These are phyloP conservation scores for Indicator maculatus DNA, from an alignment of 2,113 vertebrate genomes.

Conservation along the genomic window DNA sequence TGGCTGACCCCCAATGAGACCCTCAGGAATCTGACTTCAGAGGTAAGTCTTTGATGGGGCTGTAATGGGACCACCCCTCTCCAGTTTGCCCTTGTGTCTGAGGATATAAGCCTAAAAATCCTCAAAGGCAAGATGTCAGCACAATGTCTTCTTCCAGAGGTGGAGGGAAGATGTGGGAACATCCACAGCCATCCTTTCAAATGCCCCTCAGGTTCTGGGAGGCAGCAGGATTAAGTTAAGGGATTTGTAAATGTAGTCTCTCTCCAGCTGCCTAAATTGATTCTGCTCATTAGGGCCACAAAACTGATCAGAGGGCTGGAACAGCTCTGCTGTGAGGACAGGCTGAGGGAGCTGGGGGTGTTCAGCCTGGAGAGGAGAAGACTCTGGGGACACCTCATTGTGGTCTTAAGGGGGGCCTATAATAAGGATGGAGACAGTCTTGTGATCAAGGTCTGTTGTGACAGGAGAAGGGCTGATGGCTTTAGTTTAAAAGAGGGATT, in stretches of 20 bases:
- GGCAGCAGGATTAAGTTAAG: neutral
- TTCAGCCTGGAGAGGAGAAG: neutral
- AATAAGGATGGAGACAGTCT: neutral
- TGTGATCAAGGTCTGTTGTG: neutral
- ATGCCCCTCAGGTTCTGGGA: neutral
- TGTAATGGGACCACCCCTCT: rapidly evolving
- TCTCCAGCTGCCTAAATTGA: neutral
- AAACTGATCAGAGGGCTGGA: neutral
- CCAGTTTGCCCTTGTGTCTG: neutral
- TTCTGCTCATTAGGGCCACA: neutral
- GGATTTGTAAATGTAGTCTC: neutral
- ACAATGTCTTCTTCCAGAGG: neutral
- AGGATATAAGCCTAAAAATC: neutral
- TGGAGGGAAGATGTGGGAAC: rapidly evolving
- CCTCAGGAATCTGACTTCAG: slow-evolving; percentile 72
- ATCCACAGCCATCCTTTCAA: neutral
- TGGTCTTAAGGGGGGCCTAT: neutral
- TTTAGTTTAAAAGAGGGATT: neutral
- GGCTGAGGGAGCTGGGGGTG: neutral
- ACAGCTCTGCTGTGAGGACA: neutral
- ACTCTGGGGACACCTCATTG: neutral
- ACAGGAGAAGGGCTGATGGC: neutral
- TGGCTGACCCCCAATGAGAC: slow-evolving; percentile 80
- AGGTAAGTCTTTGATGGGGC: slow-evolving; percentile 26
- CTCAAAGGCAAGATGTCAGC: neutral